Conservation (phyloP, 2,113 vertebrate species). For the Morone chrysops region DNA sequence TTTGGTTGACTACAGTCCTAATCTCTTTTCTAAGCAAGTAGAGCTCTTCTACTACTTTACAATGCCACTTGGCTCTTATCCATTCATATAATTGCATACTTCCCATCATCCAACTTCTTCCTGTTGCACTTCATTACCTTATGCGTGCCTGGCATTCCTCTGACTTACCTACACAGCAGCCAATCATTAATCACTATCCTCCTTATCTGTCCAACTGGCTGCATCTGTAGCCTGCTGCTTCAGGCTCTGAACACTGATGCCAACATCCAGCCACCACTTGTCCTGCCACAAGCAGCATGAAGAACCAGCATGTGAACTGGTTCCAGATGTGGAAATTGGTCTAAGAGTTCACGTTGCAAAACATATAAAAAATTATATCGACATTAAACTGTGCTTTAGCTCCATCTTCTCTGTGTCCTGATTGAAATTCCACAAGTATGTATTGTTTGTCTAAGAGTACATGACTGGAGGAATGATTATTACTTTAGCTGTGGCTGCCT, state of each 20-base stretch:
- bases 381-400: not conserved
- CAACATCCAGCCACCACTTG: conserved; percentile 5
- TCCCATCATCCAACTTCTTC: not conserved
- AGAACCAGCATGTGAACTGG: not conserved
- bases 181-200: not conserved
- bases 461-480: not conserved
- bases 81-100: not conserved
- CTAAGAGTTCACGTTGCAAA: not conserved
- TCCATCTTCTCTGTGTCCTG: not conserved
- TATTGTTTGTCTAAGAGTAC: too few species aligned
- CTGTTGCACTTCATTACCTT: not conserved
- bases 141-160: not conserved
- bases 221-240: not conserved
- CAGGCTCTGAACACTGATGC: not conserved
- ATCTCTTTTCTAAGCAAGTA: not conserved
- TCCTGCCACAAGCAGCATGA: not conserved
- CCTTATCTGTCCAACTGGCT: not conserved
- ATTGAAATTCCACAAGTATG: not conserved
- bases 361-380: not conserved
- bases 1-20: too few species aligned
- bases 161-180: not conserved
- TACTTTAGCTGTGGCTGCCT: not conserved
- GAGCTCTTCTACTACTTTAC: not conserved
- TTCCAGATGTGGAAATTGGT: not conserved
- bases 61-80: not conserved